These are phyloP conservation scores for Rhorus exstirpatorius DNA, from an alignment of 2,888 invertebrate species.

Conservation along the genomic window DNA sequence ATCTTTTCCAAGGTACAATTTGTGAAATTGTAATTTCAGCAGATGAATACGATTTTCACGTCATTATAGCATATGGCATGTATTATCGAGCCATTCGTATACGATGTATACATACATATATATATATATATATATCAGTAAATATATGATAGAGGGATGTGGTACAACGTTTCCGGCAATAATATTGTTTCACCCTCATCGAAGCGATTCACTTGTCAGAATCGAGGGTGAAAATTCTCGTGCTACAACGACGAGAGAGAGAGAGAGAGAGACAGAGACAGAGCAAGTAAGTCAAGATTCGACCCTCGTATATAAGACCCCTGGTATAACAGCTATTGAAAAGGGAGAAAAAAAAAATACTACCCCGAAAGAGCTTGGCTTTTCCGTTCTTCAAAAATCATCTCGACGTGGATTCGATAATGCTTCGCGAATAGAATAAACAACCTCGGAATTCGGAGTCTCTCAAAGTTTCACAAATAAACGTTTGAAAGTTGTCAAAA, in stretches of 20 bases:
- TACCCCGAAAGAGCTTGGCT: background rate
- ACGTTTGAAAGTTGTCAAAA: conserved; percentile 29
- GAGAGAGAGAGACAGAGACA: background rate
- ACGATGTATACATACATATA: background rate
- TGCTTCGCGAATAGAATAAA: conserved; percentile 48
- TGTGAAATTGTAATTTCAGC: background rate
- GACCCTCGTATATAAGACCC: conserved; percentile 13
- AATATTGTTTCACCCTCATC: conserved; percentile 50
- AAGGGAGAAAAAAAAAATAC: conserved; percentile 23
- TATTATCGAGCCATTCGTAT: background rate
- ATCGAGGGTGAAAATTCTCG: conserved; percentile 25
- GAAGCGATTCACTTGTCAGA: conserved; percentile 36
- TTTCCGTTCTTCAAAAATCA: conserved; percentile 11
- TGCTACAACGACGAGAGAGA: background rate
- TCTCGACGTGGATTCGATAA: conserved; percentile 14
- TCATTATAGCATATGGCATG: background rate
- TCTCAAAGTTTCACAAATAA: conserved; percentile 18
- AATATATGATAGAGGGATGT: background rate
- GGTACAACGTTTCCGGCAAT: conserved; percentile 23
- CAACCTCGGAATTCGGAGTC: conserved; percentile 26
- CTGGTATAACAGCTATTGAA: conserved; percentile 41
- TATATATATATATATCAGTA: conserved; percentile 7
- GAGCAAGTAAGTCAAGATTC: conserved; percentile 14
- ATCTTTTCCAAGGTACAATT: too few relatives aligned
- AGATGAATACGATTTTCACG: background rate